Evolutionary conservation across 2,797 vertebrate species (phyloP), one percentile per base, ranked within the genome.

Genomic region (Selene dorsalis): DNA sequence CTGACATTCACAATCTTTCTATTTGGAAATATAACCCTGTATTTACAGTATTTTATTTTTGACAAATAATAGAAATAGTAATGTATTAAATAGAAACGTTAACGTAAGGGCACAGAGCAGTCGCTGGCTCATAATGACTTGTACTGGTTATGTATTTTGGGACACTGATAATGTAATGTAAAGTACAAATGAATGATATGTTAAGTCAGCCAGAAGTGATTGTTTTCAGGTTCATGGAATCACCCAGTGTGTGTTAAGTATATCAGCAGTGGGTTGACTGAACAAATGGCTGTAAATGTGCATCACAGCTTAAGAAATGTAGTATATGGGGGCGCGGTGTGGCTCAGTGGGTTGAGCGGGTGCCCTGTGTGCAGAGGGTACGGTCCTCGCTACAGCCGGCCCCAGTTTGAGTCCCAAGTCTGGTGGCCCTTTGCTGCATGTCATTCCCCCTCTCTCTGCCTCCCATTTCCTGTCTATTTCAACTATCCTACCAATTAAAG

Each of bases 141-240:
- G 13, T 55, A 38, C 41, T 61, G 16, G 73, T 69, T 45, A 14
- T 74, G 43, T 50, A 56, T 55, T 70, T 58, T 68, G 2, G 11
- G 53, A 4, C n/a, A 20, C 12, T 38, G 24, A 57, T 24, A 16
- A 14, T 9, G 41, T 56, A 8, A 35, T 55, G 10, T 69, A 10
- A 50, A 74, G 7, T 65, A 10, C 43, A 74, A 28, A 48, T 39
- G 13, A 52, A 48, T n/a, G 4, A 56, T 1, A 35, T 20, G 24
- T 52, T 8, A 28, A 5, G 1, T 16, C 2, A 24, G 22, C 1
- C 50, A 14, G 4, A 32, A 32, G 24, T 30, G 32, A 39, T 39
- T 8, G 16, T 56, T 59, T 38, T 50, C 48, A 74, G 58, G 12
- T 74, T 71, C 4, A 18, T 22, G 8, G n/a, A 18, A 12, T 22